Evolutionary conservation across 2,797 vertebrate species (phyloP).

Genomic region (Emydoidea blandingii): DNA sequence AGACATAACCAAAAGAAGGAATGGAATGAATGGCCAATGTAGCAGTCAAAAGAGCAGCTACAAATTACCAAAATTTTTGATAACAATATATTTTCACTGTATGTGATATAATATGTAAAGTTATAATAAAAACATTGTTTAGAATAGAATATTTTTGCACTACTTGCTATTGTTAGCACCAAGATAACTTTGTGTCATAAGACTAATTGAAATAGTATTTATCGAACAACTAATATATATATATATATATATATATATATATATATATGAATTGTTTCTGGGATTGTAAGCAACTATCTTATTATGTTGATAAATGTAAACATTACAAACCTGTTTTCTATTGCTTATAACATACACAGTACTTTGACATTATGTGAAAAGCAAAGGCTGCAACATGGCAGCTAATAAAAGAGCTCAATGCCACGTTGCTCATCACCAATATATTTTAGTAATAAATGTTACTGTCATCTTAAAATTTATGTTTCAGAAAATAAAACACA

Average conservation of each 20-base stretch:
- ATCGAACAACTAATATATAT: background rate
- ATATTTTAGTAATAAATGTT: background rate
- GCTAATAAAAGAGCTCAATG: background rate
- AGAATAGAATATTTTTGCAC: background rate
- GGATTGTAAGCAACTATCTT: background rate
- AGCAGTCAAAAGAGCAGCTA: background rate
- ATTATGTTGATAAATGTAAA: background rate
- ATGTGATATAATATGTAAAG: background rate
- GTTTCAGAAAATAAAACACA: background rate
- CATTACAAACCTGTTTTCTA: background rate
- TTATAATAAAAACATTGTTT: background rate
- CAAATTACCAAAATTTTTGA: background rate
- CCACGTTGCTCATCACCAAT: rapidly evolving
- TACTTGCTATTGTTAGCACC: background rate
- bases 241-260: background rate
- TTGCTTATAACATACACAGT: background rate
- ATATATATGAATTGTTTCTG: background rate
- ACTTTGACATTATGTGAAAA: background rate
- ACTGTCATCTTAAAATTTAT: background rate
- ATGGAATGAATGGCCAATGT: background rate
- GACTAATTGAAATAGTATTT: background rate
- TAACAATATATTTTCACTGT: rapidly evolving
- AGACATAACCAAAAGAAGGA: background rate
- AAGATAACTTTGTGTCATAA: background rate
- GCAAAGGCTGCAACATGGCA: background rate